Evolutionary conservation across 2,113 vertebrate species (phyloP).

Genomic region (Solea senegalensis): DNA sequence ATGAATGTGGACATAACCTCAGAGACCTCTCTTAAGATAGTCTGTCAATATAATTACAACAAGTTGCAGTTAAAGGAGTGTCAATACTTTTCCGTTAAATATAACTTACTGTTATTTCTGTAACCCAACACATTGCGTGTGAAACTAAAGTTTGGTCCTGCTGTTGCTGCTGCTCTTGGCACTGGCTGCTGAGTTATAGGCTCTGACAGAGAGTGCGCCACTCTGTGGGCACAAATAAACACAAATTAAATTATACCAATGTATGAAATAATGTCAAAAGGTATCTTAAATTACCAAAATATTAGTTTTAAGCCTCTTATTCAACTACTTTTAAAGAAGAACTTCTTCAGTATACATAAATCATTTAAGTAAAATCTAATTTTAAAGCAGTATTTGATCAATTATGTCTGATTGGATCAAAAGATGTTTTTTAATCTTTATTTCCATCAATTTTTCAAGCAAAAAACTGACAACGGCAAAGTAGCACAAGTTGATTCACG

Average conservation of each 20-base stretch:
- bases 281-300: too few species aligned
- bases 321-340: too few species aligned
- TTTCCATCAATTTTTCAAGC: too few species aligned
- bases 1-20: not conserved
- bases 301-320: too few species aligned
- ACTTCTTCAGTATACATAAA: too few species aligned
- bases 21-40: too few species aligned
- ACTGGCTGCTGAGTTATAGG: slow-evolving; percentile 54
- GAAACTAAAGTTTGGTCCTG: slow-evolving; percentile 15
- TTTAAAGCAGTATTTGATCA: not conserved
- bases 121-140: slow-evolving; percentile 30
- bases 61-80: not conserved
- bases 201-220: slow-evolving; percentile 21
- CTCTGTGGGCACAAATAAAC: not conserved
- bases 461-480: too few species aligned
- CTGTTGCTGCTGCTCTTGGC: slow-evolving; percentile 35
- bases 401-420: not conserved
- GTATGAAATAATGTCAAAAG: too few species aligned
- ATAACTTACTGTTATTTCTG: slow-evolving; percentile 8
- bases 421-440: not conserved
- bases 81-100: slow-evolving; percentile 1
- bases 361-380: not conserved
- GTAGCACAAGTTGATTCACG: too few species aligned
- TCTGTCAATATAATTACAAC: too few species aligned
- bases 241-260: too few species aligned